Base-by-base conservation (phyloP, 2,888 invertebrate species). In the Leptinotarsa rubiginosa region DNA sequence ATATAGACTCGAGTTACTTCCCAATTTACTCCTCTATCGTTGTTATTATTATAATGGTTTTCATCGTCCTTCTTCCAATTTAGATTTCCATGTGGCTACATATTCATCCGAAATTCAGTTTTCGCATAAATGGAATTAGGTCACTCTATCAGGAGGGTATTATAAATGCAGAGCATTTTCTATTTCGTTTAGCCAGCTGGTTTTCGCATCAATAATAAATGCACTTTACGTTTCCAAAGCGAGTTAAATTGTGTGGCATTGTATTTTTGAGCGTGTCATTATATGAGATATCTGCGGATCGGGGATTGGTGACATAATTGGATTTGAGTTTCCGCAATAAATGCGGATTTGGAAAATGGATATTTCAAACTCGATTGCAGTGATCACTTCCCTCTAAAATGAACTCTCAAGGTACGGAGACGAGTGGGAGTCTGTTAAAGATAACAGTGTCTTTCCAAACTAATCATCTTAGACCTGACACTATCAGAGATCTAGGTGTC, bases 191-290 rank as follows among this genome's bases (percentile, higher is more conserved):
- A 69, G 72, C 72, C 66, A 31, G 68, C 47, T 73, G 68, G 59
- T 54, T 66, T 65, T 47, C 56, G 66, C 65, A 41, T 65, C 47
- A 22, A 56, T 41, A 50, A 64, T 54, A 66, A 66, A 56, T 56
- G 56, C 56, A 56, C 20, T 56, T 56, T 59, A 65, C 65, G 49
- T 65, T 71, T 50, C 50, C 16, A 66, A 47, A 47, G 41, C 15
- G 69, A 56, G 56, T 56, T 56, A 18, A 56, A 25, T 84, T 84
- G 84, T 84, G 81, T 83, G 83, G 10, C 62, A 62, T n/a, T 41
- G n/a, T 62, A 12, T 62, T 62, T 62, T 25, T 16, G 31, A 25
- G 16, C 13, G 22, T 31, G 16, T 7, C 13, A 41, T 25, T 31
- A 62, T 62, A 31, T 5, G 16, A 13, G 31, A 7, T 31, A n/a